Percentiles rank a stretch among this genome's conserved stretches.
Evolutionary conservation across 2,113 vertebrate genomes (phyloP).

Genomic region (Psittacula cyanocephala): DNA sequence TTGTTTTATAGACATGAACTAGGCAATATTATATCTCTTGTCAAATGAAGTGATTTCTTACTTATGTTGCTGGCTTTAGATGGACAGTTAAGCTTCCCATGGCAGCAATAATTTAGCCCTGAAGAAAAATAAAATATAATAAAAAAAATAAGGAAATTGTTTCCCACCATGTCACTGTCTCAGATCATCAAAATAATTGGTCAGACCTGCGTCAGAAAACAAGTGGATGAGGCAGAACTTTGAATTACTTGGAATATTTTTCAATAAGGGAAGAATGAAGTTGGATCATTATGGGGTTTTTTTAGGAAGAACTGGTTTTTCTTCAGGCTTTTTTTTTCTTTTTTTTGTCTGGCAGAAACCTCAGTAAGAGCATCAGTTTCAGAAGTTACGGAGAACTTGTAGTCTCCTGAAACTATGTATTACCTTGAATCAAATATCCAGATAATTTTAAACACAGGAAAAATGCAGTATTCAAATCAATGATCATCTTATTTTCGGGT

Average conservation of each 20-base stretch:
- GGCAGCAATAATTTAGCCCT: background rate
- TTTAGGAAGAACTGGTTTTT: background rate
- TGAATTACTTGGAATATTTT: background rate
- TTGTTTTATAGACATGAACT: background rate
- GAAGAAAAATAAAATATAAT: background rate
- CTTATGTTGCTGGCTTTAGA: background rate
- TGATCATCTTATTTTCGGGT: background rate
- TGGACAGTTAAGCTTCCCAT: background rate
- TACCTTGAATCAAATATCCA: background rate
- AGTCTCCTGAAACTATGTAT: background rate
- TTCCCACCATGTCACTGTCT: background rate
- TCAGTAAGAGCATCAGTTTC: background rate
- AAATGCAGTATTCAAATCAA: background rate
- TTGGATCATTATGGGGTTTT: background rate
- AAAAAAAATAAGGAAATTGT: background rate
- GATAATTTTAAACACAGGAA: background rate
- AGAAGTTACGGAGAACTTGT: background rate
- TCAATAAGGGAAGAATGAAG: background rate
- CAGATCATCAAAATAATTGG: background rate
- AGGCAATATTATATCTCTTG: background rate
- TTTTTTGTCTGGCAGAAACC: background rate
- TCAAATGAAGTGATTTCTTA: background rate
- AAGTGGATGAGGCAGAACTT: background rate
- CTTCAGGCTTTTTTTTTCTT: background rate
- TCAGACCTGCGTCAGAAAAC: background rate